Evolutionary conservation across 64 coral and sea anemone genomes (phyloP).

Genomic region (Porites lutea): DNA sequence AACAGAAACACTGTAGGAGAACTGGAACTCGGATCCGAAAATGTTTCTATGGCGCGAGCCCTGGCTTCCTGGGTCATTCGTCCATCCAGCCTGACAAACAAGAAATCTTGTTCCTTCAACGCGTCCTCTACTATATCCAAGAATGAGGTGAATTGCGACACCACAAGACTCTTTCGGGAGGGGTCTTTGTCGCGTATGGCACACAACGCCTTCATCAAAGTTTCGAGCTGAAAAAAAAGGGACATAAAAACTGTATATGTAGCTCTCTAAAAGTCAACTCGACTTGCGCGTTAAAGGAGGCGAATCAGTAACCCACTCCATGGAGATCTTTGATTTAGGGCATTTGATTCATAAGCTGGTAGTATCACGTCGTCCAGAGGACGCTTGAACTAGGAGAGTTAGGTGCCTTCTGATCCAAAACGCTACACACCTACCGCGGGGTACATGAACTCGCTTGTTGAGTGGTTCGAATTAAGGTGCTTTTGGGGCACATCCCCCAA

Average conservation of each 20-base stretch:
- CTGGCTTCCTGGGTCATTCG: constrained; percentile 74
- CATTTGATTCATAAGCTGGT: too few relatives aligned
- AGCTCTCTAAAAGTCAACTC: background rate
- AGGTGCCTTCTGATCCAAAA: too few relatives aligned
- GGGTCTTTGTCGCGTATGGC: constrained; percentile 83
- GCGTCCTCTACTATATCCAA: constrained; percentile 79
- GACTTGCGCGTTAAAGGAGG: background rate
- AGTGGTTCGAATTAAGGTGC: too few relatives aligned
- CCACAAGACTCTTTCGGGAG: constrained; percentile 76
- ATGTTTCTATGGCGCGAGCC: constrained; percentile 71
- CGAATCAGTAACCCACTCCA: too few relatives aligned
- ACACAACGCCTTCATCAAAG: constrained; percentile 70
- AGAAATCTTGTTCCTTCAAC: constrained; percentile 60
- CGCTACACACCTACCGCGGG: too few relatives aligned
- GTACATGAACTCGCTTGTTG: too few relatives aligned
- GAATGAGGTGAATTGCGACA: constrained; percentile 92
- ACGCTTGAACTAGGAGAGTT: too few relatives aligned
- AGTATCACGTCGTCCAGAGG: too few relatives aligned
- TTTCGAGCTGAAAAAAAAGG: constrained; percentile 58
- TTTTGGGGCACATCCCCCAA: too few relatives aligned
- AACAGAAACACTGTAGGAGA: constrained; percentile 74
- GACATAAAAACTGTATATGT: background rate
- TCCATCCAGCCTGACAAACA: constrained; percentile 77
- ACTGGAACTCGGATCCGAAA: constrained; percentile 52
- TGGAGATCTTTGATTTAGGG: too few relatives aligned